Percentiles rank a stretch among this genome's conserved stretches.
phyloP scores from a whole-genome alignment of 2,888 invertebrate genomes.

The Ormyrus rosae region DNA sequence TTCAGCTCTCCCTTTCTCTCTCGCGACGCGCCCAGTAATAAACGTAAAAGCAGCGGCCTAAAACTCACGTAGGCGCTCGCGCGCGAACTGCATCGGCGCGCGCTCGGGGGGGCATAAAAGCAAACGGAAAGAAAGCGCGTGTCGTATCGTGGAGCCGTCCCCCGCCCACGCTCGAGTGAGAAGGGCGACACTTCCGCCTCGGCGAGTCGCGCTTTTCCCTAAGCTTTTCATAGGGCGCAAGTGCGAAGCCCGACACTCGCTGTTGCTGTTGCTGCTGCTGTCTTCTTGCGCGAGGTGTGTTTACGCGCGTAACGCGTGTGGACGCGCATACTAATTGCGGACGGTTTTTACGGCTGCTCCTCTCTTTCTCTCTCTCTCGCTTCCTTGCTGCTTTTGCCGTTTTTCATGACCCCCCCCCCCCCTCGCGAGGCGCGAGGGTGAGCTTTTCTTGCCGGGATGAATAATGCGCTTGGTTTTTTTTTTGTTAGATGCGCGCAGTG shows the following conservation, averaged over 20 bases:
- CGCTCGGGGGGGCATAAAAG: background rate
- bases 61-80: background rate
- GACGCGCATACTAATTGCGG: conserved; percentile 75
- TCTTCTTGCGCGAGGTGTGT: conserved; percentile 56
- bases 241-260: conserved; percentile 62
- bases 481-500: too few species aligned
- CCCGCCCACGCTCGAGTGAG: conserved; percentile 62
- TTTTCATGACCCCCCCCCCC: background rate
- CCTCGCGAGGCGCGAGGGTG: background rate
- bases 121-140: conserved; percentile 8
- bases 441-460: background rate
- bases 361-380: conserved; percentile 54
- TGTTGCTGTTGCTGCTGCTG: background rate
- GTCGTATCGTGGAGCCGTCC: background rate
- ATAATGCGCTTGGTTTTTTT: too few species aligned
- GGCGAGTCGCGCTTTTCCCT: conserved; percentile 56
- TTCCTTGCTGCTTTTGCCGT: background rate
- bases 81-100: conserved; percentile 21
- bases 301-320: conserved; percentile 69
- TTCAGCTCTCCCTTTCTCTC: background rate
- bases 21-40: conserved; percentile 20
- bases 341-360: conserved; percentile 59
- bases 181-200: conserved; percentile 70
- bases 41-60: conserved; percentile 37
- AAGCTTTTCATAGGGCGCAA: conserved; percentile 43